These are phyloP conservation scores for Pseudobourletiella spinata DNA, from an alignment of 1,140 invertebrate genomes.

Conservation along the genomic window DNA sequence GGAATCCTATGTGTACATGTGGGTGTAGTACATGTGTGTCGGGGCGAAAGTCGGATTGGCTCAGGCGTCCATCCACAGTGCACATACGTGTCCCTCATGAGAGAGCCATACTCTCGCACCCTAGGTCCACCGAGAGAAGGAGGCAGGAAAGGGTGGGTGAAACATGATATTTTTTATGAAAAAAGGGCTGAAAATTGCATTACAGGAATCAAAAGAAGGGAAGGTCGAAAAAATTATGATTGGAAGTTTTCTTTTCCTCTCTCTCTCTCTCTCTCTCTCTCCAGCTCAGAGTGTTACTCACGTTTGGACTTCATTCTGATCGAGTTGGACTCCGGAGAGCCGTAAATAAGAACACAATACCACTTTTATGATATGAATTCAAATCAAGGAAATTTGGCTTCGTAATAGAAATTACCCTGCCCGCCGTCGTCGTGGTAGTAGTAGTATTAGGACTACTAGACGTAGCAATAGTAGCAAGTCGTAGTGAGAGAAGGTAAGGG, in stretches of 20 bases:
- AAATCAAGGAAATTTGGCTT: slow-evolving; percentile 37
- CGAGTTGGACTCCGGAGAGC: slow-evolving; percentile 34
- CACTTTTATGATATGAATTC: slow-evolving; percentile 35
- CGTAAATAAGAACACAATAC: slow-evolving; percentile 37
- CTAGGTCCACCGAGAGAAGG: too few relatives aligned
- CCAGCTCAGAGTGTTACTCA: slow-evolving; percentile 21
- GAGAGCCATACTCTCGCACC: too few relatives aligned
- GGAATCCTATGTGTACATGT: too few relatives aligned
- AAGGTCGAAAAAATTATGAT: slow-evolving; percentile 29
- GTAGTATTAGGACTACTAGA: too few relatives aligned
- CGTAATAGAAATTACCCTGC: slow-evolving; percentile 36
- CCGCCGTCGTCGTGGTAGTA: too few relatives aligned
- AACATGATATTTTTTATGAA: slow-evolving; percentile 33
- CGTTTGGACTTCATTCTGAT: slow-evolving; percentile 32
- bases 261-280: neutral
- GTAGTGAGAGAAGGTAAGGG: neutral
- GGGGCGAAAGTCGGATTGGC: too few relatives aligned
- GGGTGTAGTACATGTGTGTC: too few relatives aligned
- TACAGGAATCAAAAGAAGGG: slow-evolving; percentile 28
- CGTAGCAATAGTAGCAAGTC: too few relatives aligned
- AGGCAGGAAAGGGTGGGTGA: slow-evolving; percentile 18
- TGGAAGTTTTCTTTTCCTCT: slow-evolving; percentile 23
- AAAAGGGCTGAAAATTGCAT: slow-evolving; percentile 29
- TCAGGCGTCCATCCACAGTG: too few relatives aligned
- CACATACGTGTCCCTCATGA: too few relatives aligned